Conservation (phyloP, 2,888 invertebrate species). For the Chalcosyrphus nemorum region DNA sequence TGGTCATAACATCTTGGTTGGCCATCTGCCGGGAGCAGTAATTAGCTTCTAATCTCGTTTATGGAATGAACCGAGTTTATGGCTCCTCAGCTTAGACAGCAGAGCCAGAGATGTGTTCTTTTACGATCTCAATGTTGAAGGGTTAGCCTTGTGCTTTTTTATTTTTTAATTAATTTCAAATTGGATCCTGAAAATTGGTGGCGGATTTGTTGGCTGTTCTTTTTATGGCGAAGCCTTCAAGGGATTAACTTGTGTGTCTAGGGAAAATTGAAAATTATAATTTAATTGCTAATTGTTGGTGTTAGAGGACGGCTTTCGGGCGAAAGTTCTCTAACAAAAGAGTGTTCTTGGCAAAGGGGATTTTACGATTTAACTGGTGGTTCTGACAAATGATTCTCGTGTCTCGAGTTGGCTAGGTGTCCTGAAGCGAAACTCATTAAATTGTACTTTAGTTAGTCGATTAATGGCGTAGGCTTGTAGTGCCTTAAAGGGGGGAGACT, state of each 20-base stretch:
- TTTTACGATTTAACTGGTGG: too few species aligned
- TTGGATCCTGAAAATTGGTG: constrained; percentile 30
- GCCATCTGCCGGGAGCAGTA: constrained; percentile 40
- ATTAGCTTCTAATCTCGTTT: constrained; percentile 62
- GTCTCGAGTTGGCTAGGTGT: too few species aligned
- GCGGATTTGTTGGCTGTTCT: too few species aligned
- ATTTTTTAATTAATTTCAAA: constrained; percentile 63
- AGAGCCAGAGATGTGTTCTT: background rate
- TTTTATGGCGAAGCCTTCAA: background rate
- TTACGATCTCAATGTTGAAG: constrained; percentile 12
- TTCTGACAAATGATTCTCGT: too few species aligned
- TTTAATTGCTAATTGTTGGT: background rate
- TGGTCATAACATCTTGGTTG: constrained; percentile 60
- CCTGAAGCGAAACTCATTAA: too few species aligned
- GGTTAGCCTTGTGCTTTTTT: too few species aligned
- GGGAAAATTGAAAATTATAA: background rate
- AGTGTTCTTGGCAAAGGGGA: too few species aligned
- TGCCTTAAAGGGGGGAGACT: too few species aligned
- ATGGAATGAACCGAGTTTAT: constrained; percentile 44
- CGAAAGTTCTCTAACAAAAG: too few species aligned
- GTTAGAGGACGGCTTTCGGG: too few species aligned
- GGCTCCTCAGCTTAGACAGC: constrained; percentile 21
- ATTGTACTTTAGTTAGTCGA: too few species aligned
- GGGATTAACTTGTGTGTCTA: background rate
- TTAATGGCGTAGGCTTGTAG: too few species aligned